phyloP scores from a whole-genome alignment of 2,113 vertebrate species.

The Phylloscopus whistleri region DNA sequence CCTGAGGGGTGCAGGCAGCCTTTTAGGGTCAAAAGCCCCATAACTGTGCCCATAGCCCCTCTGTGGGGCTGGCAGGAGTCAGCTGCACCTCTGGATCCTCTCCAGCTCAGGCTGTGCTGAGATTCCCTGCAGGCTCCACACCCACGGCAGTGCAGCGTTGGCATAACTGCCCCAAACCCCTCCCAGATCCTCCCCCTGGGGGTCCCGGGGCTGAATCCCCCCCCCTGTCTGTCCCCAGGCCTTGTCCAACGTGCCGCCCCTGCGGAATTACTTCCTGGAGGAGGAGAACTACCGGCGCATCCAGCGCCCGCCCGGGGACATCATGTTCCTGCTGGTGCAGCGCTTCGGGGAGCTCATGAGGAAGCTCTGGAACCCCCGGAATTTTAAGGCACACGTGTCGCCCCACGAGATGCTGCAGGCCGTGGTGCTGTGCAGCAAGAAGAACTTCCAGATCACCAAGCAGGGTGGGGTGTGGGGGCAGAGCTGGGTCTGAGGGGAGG shows the following conservation, averaged over 20 bases:
- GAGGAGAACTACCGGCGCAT: slow-evolving; percentile 92
- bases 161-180: neutral
- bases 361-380: slow-evolving; percentile 96
- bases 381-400: slow-evolving; percentile 97
- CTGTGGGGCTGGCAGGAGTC: no score
- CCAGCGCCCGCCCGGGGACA: slow-evolving; percentile 91
- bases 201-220: accelerated
- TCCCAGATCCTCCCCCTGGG: accelerated
- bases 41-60: accelerated
- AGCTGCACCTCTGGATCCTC: accelerated
- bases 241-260: slow-evolving; percentile 91
- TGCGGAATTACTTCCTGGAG: slow-evolving; percentile 95
- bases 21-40: neutral
- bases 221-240: slow-evolving; percentile 73
- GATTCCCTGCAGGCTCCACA: neutral
- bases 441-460: slow-evolving; percentile 97
- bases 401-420: slow-evolving; percentile 99
- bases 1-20: neutral
- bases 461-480: slow-evolving; percentile 75
- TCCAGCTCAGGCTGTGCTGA: accelerated
- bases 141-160: neutral
- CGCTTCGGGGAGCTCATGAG: slow-evolving; percentile 97
- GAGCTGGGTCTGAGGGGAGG: neutral
- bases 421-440: slow-evolving; percentile 96
- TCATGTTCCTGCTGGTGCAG: slow-evolving; percentile 97